These are phyloP conservation scores for Heliconius congener DNA, from an alignment of 1,140 invertebrate species.

Conservation along the genomic window DNA sequence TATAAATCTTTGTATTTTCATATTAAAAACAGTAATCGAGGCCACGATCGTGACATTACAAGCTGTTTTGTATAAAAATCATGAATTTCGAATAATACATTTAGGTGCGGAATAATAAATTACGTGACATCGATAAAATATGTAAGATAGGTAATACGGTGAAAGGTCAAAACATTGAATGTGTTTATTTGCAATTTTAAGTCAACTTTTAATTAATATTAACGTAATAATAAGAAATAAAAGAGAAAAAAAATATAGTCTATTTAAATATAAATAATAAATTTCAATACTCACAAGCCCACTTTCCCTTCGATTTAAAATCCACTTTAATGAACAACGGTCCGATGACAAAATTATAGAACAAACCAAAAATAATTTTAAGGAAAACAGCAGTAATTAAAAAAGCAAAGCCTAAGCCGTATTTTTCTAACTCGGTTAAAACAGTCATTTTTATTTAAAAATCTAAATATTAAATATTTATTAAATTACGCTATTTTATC, in stretches of 20 bases:
- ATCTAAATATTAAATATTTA: slow-evolving; percentile 21
- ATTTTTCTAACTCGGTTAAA: slow-evolving; percentile 46
- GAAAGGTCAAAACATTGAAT: background rate
- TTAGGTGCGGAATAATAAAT: background rate
- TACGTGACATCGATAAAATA: background rate
- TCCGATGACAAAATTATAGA: slow-evolving; percentile 62
- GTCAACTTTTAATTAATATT: background rate
- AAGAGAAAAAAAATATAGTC: background rate
- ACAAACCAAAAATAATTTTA: slow-evolving; percentile 48
- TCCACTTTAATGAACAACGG: slow-evolving; percentile 64
- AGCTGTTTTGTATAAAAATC: background rate
- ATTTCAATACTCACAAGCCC: slow-evolving; percentile 66
- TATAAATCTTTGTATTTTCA: background rate
- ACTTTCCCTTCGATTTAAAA: slow-evolving; percentile 68
- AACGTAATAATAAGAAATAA: background rate
- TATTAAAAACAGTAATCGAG: background rate
- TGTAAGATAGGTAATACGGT: slow-evolving; percentile 7
- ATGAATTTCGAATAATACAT: background rate
- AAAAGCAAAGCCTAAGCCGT: slow-evolving; percentile 44
- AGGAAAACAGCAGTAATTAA: slow-evolving; percentile 43
- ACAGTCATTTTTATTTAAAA: slow-evolving; percentile 47
- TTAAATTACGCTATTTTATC: slow-evolving; percentile 43
- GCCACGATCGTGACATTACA: background rate
- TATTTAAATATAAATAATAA: background rate
- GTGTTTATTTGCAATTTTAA: background rate